Percentiles rank a stretch among this genome's conserved stretches.
These are phyloP conservation scores for Aramus guarauna DNA, from an alignment of 2,113 vertebrate genomes.

Conservation along the genomic window DNA sequence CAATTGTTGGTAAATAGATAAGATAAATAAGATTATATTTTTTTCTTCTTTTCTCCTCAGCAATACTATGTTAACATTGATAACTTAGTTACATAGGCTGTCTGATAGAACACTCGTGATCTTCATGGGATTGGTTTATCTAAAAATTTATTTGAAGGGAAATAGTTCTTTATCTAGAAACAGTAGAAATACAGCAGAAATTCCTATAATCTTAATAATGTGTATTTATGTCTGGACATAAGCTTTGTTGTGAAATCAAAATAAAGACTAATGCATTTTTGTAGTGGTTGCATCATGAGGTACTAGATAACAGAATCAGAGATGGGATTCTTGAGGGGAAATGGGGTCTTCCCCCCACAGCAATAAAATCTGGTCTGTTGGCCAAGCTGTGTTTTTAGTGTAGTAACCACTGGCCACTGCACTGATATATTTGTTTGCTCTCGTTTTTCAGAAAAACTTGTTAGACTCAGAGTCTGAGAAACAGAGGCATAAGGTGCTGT, in stretches of 20 bases:
- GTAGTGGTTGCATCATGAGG: neutral
- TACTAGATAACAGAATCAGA: neutral
- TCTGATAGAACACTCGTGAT: neutral
- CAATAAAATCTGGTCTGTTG: neutral
- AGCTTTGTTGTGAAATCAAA: neutral
- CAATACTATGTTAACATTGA: neutral
- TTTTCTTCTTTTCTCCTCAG: neutral
- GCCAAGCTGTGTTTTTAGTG: neutral
- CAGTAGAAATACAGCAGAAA: neutral
- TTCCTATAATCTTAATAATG: neutral
- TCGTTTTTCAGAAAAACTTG: neutral
- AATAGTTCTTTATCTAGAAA: neutral
- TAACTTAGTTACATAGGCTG: neutral
- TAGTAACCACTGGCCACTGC: neutral
- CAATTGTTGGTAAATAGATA: neutral
- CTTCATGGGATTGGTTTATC: neutral
- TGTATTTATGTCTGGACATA: neutral
- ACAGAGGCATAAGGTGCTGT: neutral
- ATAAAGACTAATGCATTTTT: neutral
- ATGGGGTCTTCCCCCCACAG: neutral
- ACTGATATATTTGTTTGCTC: neutral
- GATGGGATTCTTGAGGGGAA: neutral
- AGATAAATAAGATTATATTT: neutral
- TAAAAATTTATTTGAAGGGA: neutral
- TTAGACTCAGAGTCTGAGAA: neutral